These are phyloP conservation scores for Formicarius rufipectus DNA, from an alignment of 2,113 vertebrate species.

Conservation along the genomic window DNA sequence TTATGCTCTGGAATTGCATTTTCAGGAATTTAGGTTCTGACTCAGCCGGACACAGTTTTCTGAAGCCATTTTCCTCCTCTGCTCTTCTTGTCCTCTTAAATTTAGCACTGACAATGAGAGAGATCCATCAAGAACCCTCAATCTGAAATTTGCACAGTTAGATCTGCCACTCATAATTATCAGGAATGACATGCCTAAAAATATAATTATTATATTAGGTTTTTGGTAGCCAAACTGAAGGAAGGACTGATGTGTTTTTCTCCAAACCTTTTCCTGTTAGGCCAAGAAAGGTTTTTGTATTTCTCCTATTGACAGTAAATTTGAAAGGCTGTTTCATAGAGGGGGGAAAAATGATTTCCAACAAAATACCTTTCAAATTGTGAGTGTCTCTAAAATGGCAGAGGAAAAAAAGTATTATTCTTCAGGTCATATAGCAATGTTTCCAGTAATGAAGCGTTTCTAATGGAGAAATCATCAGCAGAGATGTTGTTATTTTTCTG, in stretches of 20 bases:
- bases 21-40: background rate
- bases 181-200: background rate
- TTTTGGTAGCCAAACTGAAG: background rate
- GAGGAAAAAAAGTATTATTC: background rate
- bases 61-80: background rate
- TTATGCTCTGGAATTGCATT: background rate
- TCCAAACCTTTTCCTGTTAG: background rate
- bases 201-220: background rate
- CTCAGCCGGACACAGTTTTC: background rate
- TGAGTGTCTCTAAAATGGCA: slow-evolving; percentile 1
- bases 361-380: background rate
- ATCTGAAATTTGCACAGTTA: background rate
- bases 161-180: background rate
- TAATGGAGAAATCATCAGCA: slow-evolving; percentile 47
- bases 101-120: background rate
- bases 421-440: slow-evolving; percentile 39
- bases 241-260: background rate
- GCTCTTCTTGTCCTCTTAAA: background rate
- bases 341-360: background rate
- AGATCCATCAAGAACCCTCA: background rate
- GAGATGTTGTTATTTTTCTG: slow-evolving; percentile 31
- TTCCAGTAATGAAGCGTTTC: slow-evolving; percentile 40
- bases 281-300: background rate
- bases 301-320: background rate
- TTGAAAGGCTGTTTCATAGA: background rate